These are phyloP conservation scores for Lepidocyrtinus sp. DNA, from an alignment of 2,888 invertebrate genomes.

Conservation along the genomic window DNA sequence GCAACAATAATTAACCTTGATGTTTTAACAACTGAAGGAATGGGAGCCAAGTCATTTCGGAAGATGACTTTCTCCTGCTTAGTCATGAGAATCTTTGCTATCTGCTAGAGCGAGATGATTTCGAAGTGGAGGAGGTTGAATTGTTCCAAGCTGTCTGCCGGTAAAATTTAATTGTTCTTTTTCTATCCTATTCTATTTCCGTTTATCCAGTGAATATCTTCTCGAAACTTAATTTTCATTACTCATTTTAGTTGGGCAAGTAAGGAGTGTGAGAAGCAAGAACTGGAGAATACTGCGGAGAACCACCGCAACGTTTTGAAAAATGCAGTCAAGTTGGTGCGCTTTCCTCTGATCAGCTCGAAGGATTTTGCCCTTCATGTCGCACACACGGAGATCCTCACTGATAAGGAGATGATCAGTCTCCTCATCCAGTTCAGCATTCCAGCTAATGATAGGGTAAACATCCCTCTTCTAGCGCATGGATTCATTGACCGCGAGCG, in stretches of 20 bases:
- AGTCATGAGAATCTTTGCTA: constrained; percentile 61
- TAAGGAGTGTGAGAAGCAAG: constrained; percentile 64
- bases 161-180: constrained; percentile 31
- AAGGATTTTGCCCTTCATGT: constrained; percentile 65
- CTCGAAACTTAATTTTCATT: neutral
- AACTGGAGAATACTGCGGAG: constrained; percentile 60
- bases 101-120: constrained; percentile 62
- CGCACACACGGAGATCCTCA: constrained; percentile 62
- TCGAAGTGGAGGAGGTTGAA: constrained; percentile 64
- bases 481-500: constrained; percentile 59
- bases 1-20: neutral
- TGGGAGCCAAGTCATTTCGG: constrained; percentile 59
- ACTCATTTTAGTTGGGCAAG: constrained; percentile 54
- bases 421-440: constrained; percentile 63
- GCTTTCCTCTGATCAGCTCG: constrained; percentile 60
- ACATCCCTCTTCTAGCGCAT: constrained; percentile 55
- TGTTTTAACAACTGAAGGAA: constrained; percentile 54
- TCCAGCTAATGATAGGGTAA: constrained; percentile 58
- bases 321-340: constrained; percentile 55
- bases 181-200: neutral
- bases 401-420: constrained; percentile 65
- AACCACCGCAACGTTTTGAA: constrained; percentile 61
- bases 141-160: constrained; percentile 62
- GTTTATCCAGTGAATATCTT: neutral
- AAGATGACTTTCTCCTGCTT: constrained; percentile 62